phyloP scores from a whole-genome alignment of 2,113 vertebrate genomes.

The Leucoraja erinaceus region DNA sequence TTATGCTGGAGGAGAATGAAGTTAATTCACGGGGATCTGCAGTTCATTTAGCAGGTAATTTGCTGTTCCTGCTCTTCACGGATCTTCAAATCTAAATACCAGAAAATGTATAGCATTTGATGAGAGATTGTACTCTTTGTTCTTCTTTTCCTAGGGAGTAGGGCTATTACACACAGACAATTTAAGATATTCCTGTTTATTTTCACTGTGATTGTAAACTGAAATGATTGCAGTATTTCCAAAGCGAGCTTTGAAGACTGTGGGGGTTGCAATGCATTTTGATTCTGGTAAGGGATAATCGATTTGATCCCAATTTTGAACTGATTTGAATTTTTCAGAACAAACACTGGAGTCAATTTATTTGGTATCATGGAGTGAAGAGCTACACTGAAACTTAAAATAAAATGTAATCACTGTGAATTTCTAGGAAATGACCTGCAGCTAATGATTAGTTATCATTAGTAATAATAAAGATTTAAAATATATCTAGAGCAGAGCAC shows the following conservation, averaged over 20 bases:
- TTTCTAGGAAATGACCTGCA: neutral
- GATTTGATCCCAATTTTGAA: neutral
- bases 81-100: neutral
- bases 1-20: neutral
- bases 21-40: neutral
- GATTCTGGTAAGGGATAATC: neutral
- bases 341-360: neutral
- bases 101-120: neutral
- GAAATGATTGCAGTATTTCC: neutral
- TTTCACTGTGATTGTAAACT: neutral
- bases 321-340: neutral
- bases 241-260: neutral
- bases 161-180: neutral
- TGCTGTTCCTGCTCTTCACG: neutral
- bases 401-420: neutral
- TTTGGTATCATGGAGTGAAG: neutral
- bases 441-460: neutral
- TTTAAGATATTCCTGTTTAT: neutral
- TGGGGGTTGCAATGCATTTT: neutral
- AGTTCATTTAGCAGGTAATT: neutral
- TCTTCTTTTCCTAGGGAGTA: neutral
- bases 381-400: constrained; percentile 5
- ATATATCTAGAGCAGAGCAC: neutral
- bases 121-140: neutral
- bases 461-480: neutral